Percentiles rank a stretch among this genome's conserved stretches.
phyloP scores from a whole-genome alignment of 2,797 vertebrate species.

The Gallirallus australis region DNA sequence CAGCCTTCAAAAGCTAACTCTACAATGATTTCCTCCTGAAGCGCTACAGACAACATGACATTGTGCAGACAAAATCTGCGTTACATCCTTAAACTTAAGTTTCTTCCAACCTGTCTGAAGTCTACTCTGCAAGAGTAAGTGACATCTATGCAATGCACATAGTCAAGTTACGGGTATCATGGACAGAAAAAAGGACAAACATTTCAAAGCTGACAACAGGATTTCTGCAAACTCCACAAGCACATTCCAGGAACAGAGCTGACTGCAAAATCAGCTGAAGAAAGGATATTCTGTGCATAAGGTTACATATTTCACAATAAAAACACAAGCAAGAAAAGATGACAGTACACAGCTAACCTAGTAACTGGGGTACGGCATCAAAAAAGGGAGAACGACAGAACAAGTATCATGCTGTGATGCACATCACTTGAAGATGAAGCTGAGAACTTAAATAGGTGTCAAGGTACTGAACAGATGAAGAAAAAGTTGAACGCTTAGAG shows the following conservation, averaged over 20 bases:
- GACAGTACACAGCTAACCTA: not conserved
- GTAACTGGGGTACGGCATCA: not conserved
- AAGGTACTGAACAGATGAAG: not conserved
- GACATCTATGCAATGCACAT: not conserved
- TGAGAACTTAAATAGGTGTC: not conserved
- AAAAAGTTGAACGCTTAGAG: not conserved
- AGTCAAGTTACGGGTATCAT: fast-evolving
- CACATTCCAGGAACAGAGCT: not conserved
- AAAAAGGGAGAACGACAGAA: not conserved
- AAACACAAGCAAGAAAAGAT: not conserved
- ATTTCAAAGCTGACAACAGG: not conserved
- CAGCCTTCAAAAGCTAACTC: not conserved
- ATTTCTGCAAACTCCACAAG: not conserved
- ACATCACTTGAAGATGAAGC: not conserved
- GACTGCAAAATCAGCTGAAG: not conserved
- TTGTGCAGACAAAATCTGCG: not conserved
- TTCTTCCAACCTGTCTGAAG: not conserved
- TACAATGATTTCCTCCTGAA: not conserved
- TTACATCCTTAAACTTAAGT: not conserved
- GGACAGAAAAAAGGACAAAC: not conserved
- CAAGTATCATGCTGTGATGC: not conserved
- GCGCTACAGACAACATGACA: not conserved
- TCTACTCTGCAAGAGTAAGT: not conserved
- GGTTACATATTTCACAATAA: not conserved
- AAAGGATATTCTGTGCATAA: not conserved